Conservation (phyloP, 2,113 vertebrate genomes). For the Nesoenas mayeri region DNA sequence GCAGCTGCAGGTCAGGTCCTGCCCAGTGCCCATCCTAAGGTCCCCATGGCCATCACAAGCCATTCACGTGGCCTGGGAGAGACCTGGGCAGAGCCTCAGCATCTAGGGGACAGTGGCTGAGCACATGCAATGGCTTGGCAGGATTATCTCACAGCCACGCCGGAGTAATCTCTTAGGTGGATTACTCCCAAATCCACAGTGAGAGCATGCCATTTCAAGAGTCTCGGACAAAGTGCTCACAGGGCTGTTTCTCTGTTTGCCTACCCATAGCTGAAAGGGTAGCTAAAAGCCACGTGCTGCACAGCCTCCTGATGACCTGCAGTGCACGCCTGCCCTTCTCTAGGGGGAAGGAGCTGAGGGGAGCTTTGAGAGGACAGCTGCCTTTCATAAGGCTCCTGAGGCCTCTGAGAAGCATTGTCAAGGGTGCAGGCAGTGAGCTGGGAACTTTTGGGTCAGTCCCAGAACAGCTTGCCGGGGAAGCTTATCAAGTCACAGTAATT, state of each 20-base stretch:
- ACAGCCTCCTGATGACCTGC: not conserved
- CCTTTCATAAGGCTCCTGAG: not conserved
- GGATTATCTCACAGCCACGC: not conserved
- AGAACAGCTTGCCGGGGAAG: constrained; percentile 41
- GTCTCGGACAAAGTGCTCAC: not conserved
- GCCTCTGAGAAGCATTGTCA: not conserved
- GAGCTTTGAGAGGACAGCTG: not conserved
- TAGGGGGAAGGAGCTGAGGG: not conserved
- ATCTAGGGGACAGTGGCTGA: not conserved
- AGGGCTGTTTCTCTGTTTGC: not conserved
- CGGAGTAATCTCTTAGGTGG: not conserved
- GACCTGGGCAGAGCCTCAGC: not conserved
- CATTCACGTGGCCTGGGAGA: not conserved
- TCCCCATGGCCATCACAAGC: not conserved
- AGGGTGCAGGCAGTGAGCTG: constrained; percentile 12
- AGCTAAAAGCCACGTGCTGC: fast-evolving
- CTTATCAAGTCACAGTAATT: constrained; percentile 26
- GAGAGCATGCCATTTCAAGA: not conserved
- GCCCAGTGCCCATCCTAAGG: not conserved
- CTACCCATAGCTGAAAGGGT: not conserved
- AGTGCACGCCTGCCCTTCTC: not conserved
- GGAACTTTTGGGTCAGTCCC: constrained; percentile 27
- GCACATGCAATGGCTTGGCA: not conserved
- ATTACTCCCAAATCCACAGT: not conserved
- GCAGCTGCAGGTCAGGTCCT: not conserved